A percentile compares a stretch with the other conserved stretches of the same genome.
Conservation (phyloP, 2,888 invertebrate genomes). For the Aphrophora alni region DNA sequence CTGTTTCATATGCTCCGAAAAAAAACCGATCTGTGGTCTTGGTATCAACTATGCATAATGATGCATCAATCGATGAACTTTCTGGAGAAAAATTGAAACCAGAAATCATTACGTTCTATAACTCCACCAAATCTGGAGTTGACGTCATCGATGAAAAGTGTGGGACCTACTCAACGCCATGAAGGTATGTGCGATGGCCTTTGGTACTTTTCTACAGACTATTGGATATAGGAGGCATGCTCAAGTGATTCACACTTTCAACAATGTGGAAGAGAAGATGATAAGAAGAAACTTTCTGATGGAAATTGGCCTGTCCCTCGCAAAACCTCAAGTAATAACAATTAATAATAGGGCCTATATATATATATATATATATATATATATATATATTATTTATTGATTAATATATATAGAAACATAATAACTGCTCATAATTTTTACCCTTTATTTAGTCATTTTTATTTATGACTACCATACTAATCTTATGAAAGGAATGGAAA, state of each 20-base stretch:
- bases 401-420: no score
- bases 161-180: not conserved
- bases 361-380: no score
- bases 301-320: not conserved
- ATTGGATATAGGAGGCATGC: not conserved
- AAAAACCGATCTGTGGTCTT: conserved; percentile 19
- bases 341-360: no score
- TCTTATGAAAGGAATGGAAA: no score
- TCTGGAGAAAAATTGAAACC: conserved; percentile 16
- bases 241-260: conserved; percentile 6
- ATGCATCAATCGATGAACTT: not conserved
- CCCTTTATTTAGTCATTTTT: no score
- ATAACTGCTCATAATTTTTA: no score
- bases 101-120: conserved; percentile 24
- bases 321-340: not conserved
- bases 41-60: conserved; percentile 18
- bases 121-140: no score
- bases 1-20: conserved; percentile 27
- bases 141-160: no score
- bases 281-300: not conserved
- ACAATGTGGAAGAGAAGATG: not conserved
- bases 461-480: no score
- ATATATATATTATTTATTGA: no score
- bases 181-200: not conserved
- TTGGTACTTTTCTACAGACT: conserved; percentile 11